Evolutionary conservation across 2,113 vertebrate genomes (phyloP).

Genomic region (Gobiocypris rarus): DNA sequence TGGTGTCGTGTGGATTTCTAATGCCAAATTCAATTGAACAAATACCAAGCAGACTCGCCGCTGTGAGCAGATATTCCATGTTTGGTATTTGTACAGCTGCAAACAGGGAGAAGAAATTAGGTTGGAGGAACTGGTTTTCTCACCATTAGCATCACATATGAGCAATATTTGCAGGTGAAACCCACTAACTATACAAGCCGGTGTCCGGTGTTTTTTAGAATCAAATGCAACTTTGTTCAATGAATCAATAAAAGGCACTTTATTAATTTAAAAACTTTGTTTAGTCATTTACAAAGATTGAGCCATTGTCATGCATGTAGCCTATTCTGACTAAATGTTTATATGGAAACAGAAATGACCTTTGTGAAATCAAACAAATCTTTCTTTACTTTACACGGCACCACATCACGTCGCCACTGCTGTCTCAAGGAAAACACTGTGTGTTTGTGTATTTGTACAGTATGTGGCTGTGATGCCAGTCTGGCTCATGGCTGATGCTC

Average conservation of each 20-base stretch:
- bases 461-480: slow-evolving; percentile 46
- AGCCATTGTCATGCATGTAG: not conserved
- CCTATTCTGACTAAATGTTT: slow-evolving; percentile 17
- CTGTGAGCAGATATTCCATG: slow-evolving; percentile 31
- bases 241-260: not conserved
- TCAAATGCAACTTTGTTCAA: not conserved
- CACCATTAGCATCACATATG: slow-evolving; percentile 9
- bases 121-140: slow-evolving; percentile 3
- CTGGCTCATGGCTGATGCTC: slow-evolving; percentile 56
- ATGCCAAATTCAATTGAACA: slow-evolving; percentile 15
- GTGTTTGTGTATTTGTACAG: slow-evolving; percentile 13
- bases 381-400: slow-evolving; percentile 43
- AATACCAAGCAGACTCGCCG: not conserved
- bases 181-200: no score
- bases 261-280: not conserved
- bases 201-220: not conserved
- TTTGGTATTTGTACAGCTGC: slow-evolving; percentile 53
- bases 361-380: slow-evolving; percentile 31
- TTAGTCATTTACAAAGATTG: not conserved
- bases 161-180: not conserved
- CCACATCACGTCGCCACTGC: slow-evolving; percentile 16
- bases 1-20: slow-evolving; percentile 25
- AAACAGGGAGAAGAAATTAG: slow-evolving; percentile 22
- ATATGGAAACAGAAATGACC: slow-evolving; percentile 10
- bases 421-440: not conserved